Percentiles rank a stretch among this genome's conserved stretches.
These are phyloP conservation scores for Trichacis sp. DNA, from an alignment of 2,888 invertebrate species.

Conservation along the genomic window DNA sequence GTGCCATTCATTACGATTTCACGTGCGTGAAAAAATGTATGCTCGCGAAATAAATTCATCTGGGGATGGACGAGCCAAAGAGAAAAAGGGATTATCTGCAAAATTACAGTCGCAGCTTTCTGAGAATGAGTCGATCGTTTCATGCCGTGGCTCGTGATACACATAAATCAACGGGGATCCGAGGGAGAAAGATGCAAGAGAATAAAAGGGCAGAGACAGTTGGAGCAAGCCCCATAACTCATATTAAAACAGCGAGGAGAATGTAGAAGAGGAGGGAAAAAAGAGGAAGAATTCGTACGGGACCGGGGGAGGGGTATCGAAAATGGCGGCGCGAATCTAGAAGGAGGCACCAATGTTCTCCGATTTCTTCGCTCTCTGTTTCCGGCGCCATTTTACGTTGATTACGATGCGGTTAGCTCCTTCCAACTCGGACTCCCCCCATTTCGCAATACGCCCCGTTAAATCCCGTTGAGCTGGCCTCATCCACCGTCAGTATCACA, in stretches of 20 bases:
- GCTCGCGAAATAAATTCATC: constrained; percentile 32
- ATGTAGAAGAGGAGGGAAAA: not conserved
- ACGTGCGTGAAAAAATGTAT: constrained; percentile 26
- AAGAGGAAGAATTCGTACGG: not conserved
- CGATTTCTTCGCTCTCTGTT: constrained; percentile 49
- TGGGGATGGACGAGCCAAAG: constrained; percentile 27
- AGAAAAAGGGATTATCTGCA: constrained; percentile 32
- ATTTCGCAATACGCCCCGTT: too few relatives aligned
- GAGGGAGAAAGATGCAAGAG: constrained; percentile 36
- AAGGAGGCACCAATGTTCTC: constrained; percentile 42
- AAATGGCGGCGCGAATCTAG: constrained; percentile 44
- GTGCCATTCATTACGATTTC: constrained; percentile 31
- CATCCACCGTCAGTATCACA: too few relatives aligned
- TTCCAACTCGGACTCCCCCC: too few relatives aligned
- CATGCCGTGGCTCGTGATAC: constrained; percentile 40
- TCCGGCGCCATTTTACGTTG: constrained; percentile 64
- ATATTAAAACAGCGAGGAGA: constrained; percentile 27
- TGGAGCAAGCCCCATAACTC: constrained; percentile 41
- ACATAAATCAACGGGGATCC: constrained; percentile 40
- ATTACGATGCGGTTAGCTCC: constrained; percentile 64
- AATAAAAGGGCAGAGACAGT: constrained; percentile 39
- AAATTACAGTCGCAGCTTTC: constrained; percentile 37
- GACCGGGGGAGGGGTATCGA: constrained; percentile 25
- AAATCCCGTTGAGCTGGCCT: too few relatives aligned
- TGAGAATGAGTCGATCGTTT: constrained; percentile 37